Percentiles rank a stretch among this genome's conserved stretches.
Conservation (phyloP, 2,113 vertebrate species). For the Diglossa brunneiventris region DNA sequence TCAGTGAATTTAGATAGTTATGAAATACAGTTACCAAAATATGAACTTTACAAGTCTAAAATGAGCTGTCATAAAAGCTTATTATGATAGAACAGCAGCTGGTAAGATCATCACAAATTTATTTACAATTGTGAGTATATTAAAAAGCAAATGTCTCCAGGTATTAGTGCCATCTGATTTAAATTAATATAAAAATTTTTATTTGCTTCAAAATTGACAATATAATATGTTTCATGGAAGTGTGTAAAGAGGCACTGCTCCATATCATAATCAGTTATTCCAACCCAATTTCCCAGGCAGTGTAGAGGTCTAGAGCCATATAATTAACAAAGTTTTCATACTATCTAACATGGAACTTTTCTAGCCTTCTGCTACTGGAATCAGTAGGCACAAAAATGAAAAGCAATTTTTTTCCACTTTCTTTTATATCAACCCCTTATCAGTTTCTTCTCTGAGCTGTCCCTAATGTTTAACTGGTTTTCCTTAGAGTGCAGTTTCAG, state of each 20-base stretch:
- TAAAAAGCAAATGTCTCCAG: neutral
- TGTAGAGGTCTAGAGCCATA: neutral
- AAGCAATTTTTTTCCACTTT: neutral
- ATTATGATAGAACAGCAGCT: neutral
- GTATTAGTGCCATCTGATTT: neutral
- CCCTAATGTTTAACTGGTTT: neutral
- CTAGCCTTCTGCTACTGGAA: neutral
- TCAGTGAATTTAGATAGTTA: constrained; percentile 22
- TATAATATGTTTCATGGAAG: neutral
- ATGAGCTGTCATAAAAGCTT: neutral
- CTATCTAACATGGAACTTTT: neutral
- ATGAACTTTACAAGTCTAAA: neutral
- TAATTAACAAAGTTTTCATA: neutral
- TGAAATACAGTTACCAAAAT: neutral
- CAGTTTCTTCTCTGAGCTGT: neutral
- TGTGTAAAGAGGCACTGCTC: neutral
- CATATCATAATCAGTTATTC: neutral
- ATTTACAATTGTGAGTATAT: neutral
- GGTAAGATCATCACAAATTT: neutral
- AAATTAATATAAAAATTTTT: neutral
- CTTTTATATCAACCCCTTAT: neutral
- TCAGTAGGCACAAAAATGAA: neutral
- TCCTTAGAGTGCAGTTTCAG: neutral
- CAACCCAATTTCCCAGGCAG: neutral
- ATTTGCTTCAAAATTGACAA: neutral